Evolutionary conservation across 2,888 invertebrate species (phyloP), one percentile per base, ranked within the genome.

Genomic region (Drosophila diplacantha): DNA sequence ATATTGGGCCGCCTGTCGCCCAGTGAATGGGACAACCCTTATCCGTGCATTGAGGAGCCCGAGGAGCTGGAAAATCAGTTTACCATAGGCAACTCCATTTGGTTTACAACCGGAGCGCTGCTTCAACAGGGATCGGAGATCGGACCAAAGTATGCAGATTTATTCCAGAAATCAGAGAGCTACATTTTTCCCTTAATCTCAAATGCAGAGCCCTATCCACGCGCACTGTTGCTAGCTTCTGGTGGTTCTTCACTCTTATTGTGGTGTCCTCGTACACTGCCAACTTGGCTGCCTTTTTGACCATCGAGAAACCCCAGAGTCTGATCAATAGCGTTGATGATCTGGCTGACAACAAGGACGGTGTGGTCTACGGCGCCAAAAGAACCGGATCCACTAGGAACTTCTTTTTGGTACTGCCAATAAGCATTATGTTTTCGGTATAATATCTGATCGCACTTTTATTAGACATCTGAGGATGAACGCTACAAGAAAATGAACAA

Each of bases 181-280:
- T 32, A 26, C 0, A 39, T 2, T 3, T 26, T 2, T 4, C 4
- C 4, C 1, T 2, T 16, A 2, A 18, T 60, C 2, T 31, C 5
- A 11, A 26, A 43, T 47, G 18, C 16, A 95, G 96, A 83, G 95
- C 96, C 8, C 92, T 94, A 7, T 96, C 96, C 0, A 96, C 96
- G 0, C 90, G 97, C 68, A 93, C 95, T 88, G 92, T 95, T 7
- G 96, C 95, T 0, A 94, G 93, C 62, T 92, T 93, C 81, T 94
- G 94, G 96, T 96, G 94, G 94, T 96, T 96, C 85, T 96, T 96
- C 85, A 94, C 94, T 0, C 88, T 96, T 38, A 95, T 96, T 81
- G 87, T 89, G 75, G 88, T 94, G 2, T 92, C 93, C 1, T 95
- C 96, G 0, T 97, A 97, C 86, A 96, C 96, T 0, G 96, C 96